Base-by-base conservation (phyloP, 1,140 invertebrate species). In the Mesaphorura yosii region DNA sequence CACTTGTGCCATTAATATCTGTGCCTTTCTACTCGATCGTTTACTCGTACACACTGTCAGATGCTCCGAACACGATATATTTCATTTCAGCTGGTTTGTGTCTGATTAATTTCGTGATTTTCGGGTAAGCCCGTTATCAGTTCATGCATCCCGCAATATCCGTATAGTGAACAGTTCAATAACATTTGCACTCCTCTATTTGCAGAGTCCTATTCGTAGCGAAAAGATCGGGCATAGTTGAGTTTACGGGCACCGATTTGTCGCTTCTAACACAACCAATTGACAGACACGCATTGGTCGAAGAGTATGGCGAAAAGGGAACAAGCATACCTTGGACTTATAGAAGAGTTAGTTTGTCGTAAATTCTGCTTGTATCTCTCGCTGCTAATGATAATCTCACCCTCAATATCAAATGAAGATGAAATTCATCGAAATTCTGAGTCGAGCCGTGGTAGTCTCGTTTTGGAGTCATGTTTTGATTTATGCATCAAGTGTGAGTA, bases 11-110 rank as follows among this genome's bases (percentile, higher is more conserved):
- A 3, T 46, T 63, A 3, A 25, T 63, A 10, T 57, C 60, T 20
- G 57, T 63, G 7, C 60, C 60, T 17, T 31, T 63, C 4, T 63
- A 63, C 29, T 63, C 60, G 4, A 27, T 63, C 2, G 44, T 63
- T 22, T 63, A 63, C 28, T 51, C 57, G 4, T 38, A 37, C 26
- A 63, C 60, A 6, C 25, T 63, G 19, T 22, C 45, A 7, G 48
- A 39, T 48, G 51, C 39, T 27, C 60, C 60, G 12, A 57, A 57
- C 2, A 19, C 51, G 1, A 63, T 63, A 42, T 63, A 57, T 31
- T 63, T 44, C 37, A 20, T 63, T 3, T 63, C 60, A 12, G 28
- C 34, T 40, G 51, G 47, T 19, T 54, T 63, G 22, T 59, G 51
- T 34, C 40, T 55, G n/a, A 10, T 51, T 6, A 55, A 37, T 2